These are phyloP conservation scores for Zaprionus obscuricornis DNA, from an alignment of 2,888 invertebrate genomes.

Conservation along the genomic window DNA sequence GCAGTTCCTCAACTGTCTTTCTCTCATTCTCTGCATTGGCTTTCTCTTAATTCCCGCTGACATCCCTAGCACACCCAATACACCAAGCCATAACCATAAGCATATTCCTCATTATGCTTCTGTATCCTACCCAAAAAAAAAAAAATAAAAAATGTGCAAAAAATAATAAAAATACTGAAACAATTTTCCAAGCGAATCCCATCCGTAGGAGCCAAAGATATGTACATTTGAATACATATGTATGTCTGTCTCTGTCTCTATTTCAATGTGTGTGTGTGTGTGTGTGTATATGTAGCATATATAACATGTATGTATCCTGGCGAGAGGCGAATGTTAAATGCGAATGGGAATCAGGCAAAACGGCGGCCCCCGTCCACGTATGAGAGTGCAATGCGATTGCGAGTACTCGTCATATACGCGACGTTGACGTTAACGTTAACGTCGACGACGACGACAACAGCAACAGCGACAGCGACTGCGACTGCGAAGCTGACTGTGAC, in stretches of 20 bases:
- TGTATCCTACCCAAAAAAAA: background rate
- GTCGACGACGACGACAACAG: constrained; percentile 26
- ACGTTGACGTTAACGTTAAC: no score
- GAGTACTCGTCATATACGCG: constrained; percentile 67
- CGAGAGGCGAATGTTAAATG: constrained; percentile 33
- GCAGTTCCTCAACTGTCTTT: background rate
- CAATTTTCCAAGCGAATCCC: constrained; percentile 32
- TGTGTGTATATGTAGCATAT: constrained; percentile 20
- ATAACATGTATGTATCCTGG: constrained; percentile 34
- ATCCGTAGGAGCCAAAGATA: constrained; percentile 6
- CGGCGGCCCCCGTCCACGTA: constrained; percentile 50
- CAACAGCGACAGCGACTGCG: constrained; percentile 17
- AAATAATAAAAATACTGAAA: constrained; percentile 49
- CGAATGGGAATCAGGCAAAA: constrained; percentile 67
- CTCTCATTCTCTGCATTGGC: constrained; percentile 1
- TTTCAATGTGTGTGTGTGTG: constrained; percentile 22
- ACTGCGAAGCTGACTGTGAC: constrained; percentile 24
- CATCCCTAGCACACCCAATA: background rate
- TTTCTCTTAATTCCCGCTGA: background rate
- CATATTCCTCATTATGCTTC: background rate
- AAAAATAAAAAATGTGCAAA: no score
- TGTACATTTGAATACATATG: constrained; percentile 7
- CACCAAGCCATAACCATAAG: no score
- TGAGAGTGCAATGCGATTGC: constrained; percentile 71
- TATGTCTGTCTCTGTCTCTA: constrained; percentile 12